Evolutionary conservation across 2,797 vertebrate species (phyloP), one percentile per base, ranked within the genome.

Genomic region (Helarctos malayanus): DNA sequence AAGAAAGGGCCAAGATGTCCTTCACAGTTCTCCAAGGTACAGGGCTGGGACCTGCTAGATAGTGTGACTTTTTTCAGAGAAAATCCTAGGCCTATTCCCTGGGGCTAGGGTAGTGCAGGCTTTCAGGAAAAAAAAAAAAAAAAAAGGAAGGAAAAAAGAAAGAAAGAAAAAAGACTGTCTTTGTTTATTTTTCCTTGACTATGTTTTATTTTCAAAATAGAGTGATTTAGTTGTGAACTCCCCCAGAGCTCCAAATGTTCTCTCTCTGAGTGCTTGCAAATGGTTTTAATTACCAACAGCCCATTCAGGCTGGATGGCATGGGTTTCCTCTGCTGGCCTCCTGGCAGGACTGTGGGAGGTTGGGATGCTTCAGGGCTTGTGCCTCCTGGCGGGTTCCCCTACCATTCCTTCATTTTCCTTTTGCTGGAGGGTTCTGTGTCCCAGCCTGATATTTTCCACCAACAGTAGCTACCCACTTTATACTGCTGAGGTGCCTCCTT

Each of bases 141-240:
- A 59, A 29, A 21, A 91, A 57, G 15, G 14, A 73, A 23, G 16
- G 38, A 23, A 6, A 23, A 45, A 7, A 84, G 81, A 79, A 63
- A 21, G 4, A 41, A 59, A 7, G 41, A 83, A 38, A 89, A 86
- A 75, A 41, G 29, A 47, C 3, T n/a, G 80, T 89, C 16, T 84
- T 79, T 69, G 81, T 94, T 97, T 97, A 85, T 91, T 87, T 92
- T 94, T 84, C 2, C 41, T 93, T 93, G 54, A 63, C 84, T 95
- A 14, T 93, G 32, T 80, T 87, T 93, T 91, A 38, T 78, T 97
- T 97, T 56, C n/a, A 65, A 93, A 87, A 87, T 12, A 90, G 65
- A 96, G 1, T 54, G 41, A 71, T 84, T 92, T 93, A 82, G 5
- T 81, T 97, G 9, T 41, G 80, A 16, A 87, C 88, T 95, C 45